A percentile compares a stretch with the other conserved stretches of the same genome.
Conservation (phyloP, 2,797 vertebrate species). For the Babyrousa celebensis region DNA sequence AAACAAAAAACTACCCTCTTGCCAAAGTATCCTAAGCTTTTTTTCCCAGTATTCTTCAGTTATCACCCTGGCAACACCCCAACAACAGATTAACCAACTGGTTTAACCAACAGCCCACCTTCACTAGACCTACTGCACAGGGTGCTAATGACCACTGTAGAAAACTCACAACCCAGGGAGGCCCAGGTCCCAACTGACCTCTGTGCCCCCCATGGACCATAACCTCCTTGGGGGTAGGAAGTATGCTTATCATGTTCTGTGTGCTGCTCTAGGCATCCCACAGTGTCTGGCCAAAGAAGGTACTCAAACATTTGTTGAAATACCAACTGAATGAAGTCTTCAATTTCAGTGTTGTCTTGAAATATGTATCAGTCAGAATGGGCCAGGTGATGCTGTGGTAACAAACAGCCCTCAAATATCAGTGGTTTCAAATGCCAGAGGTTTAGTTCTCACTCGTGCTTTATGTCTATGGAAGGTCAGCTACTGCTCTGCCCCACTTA, state of each 20-base stretch:
- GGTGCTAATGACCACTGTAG: background rate
- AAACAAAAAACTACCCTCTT: no score
- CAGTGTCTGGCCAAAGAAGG: background rate
- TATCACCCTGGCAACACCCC: background rate
- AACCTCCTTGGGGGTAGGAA: rapidly evolving
- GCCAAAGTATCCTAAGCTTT: background rate
- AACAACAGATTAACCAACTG: no score
- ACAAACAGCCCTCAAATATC: background rate
- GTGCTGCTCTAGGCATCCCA: background rate
- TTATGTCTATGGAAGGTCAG: background rate
- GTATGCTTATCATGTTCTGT: rapidly evolving
- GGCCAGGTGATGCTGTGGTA: no score
- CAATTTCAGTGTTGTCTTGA: no score
- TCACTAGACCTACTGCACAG: background rate
- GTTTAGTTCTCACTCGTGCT: background rate
- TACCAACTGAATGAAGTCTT: background rate
- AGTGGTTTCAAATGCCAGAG: background rate
- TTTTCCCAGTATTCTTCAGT: no score
- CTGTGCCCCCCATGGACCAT: background rate
- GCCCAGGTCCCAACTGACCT: background rate
- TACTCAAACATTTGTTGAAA: background rate
- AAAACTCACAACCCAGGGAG: background rate
- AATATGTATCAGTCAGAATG: background rate
- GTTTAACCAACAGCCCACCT: background rate
- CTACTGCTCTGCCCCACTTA: background rate